Percentiles rank a stretch among this genome's conserved stretches.
Conservation (phyloP, 1,140 invertebrate genomes). For the Nebria ingens region DNA sequence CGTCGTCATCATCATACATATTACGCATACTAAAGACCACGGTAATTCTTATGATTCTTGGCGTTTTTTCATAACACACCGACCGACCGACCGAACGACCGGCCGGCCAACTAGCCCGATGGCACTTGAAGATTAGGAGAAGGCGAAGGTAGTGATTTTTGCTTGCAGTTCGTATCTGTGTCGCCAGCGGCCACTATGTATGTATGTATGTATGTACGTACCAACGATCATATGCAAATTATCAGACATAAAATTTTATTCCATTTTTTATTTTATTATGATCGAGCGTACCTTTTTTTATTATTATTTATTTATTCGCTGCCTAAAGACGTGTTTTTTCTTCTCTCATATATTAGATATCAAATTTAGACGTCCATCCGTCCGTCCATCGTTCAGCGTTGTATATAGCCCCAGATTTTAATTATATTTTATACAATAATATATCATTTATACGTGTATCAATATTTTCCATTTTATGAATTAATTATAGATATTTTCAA, state of each 20-base stretch:
- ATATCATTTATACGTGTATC: no score
- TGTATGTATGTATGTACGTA: no score
- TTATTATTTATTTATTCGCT: neutral
- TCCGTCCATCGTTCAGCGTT: no score
- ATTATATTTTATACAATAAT: no score
- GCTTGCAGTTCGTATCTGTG: neutral
- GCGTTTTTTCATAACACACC: neutral
- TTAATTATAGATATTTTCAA: no score
- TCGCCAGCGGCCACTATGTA: neutral
- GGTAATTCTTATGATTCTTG: slow-evolving; percentile 1
- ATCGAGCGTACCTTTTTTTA: neutral
- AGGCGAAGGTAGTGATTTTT: slow-evolving; percentile 3
- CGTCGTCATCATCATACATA: no score
- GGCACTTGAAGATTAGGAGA: neutral
- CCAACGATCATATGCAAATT: slow-evolving; percentile 2
- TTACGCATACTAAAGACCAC: neutral
- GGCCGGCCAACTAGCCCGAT: neutral
- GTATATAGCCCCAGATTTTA: no score
- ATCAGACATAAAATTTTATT: slow-evolving; percentile 4
- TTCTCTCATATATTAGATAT: neutral
- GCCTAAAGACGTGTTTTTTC: neutral
- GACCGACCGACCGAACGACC: neutral
- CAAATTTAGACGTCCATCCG: neutral
- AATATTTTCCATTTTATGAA: no score
- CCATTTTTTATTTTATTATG: neutral